Evolutionary conservation across 2,113 vertebrate genomes (phyloP), one percentile per base, ranked within the genome.

Genomic region (Catharus minimus): DNA sequence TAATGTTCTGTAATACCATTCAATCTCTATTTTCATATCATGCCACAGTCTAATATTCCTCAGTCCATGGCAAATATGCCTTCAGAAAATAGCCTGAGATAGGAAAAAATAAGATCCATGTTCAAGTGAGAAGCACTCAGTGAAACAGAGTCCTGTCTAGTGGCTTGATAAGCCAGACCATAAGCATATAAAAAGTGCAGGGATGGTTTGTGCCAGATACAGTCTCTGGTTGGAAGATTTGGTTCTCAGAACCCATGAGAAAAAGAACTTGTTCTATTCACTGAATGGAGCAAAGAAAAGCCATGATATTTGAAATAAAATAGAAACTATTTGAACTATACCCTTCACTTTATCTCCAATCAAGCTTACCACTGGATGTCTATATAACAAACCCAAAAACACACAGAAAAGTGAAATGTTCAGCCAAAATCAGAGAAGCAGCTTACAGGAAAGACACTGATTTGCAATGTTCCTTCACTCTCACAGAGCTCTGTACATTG

Each of bases 1-100:
- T 87, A 94, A 94, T 81, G 95, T 96, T 96, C 72, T 96, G 95
- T 82, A 91, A 94, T 90, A n/a, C 39, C 84, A 96, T 90, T 82
- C 94, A 96, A 95, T 96, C 80, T 94, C 80, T 92, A 67, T 92
- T 95, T 88, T 94, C 81, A 81, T 92, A 64, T 84, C 82, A 88
- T 93, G 41, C 69, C 81, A 83, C 53, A 73, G 88, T 74, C 88
- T 93, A 89, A 93, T 94, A 94, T 79, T 92, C 86, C 36, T 89
- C 92, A 89, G 86, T 58, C 83, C 92, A 93, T 92, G 36, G 86
- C 88, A 95, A 95, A 95, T 96, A 94, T 43, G 24, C 61, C 75
- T 93, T 89, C 68, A 88, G 80, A 95, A 96, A 94, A 95, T 95
- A 94, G 82, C 88, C 41, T 83, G 86, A 91, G 72, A 90, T 49